A percentile compares a stretch with the other conserved stretches of the same genome.
Conservation (phyloP, 2,113 vertebrate species). For the Sardina pilchardus region DNA sequence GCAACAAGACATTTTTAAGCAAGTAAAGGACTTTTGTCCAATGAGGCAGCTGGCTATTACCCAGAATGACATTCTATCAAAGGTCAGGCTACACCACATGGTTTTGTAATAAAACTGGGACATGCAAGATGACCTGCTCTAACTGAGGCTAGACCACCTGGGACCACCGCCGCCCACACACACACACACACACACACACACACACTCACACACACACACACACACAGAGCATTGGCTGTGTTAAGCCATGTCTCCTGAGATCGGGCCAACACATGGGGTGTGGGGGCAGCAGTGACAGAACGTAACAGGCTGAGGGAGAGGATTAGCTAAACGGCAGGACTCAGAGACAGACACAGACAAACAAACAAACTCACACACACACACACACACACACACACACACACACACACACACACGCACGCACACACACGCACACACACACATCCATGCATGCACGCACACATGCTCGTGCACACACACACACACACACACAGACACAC, state of each 20-base stretch:
- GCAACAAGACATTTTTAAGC: not conserved
- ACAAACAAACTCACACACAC: not conserved
- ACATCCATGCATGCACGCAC: not conserved
- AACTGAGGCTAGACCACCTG: not conserved
- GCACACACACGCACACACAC: not conserved
- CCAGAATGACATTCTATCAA: slow-evolving; percentile 45
- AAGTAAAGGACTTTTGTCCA: slow-evolving; percentile 36
- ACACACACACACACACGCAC: not conserved
- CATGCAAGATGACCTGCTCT: slow-evolving; percentile 42
- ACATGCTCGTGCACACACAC: not conserved
- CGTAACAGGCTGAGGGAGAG: not conserved
- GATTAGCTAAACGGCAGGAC: slow-evolving; percentile 34
- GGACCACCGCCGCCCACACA: not conserved
- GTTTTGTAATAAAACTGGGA: slow-evolving; percentile 31
- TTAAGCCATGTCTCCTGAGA: not conserved
- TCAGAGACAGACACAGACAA: slow-evolving; percentile 17
- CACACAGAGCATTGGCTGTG: not conserved
- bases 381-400: not conserved
- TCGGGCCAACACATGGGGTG: not conserved
- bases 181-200: not conserved
- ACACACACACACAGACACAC: not conserved
- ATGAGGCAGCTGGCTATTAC: slow-evolving; percentile 41
- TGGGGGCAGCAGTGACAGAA: slow-evolving; percentile 15
- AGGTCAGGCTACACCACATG: slow-evolving; percentile 50
- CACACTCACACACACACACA: not conserved